phyloP scores from a whole-genome alignment of 64 coral and sea anemone genomes.

The Pachyseris speciosa region DNA sequence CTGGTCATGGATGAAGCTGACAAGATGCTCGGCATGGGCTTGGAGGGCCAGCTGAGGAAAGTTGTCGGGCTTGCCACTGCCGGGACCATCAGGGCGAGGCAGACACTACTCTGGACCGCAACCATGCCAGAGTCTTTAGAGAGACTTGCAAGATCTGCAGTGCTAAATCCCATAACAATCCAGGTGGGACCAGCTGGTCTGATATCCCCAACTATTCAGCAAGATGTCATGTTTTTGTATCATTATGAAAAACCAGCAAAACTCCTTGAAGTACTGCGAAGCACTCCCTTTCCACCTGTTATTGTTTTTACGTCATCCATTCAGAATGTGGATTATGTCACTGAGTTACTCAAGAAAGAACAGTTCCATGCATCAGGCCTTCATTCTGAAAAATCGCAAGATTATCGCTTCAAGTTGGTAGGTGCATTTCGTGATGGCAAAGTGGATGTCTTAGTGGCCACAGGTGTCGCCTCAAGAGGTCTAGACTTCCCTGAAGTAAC shows the following conservation, averaged over 20 bases:
- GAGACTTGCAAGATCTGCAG: slow-evolving; percentile 93
- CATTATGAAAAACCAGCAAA: slow-evolving; percentile 92
- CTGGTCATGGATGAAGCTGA: slow-evolving; percentile 98
- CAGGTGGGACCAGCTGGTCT: slow-evolving; percentile 90
- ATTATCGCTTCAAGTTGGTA: slow-evolving; percentile 91
- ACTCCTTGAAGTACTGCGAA: slow-evolving; percentile 78
- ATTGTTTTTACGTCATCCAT: slow-evolving; percentile 97
- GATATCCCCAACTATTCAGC: slow-evolving; percentile 85
- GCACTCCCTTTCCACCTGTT: slow-evolving; percentile 87
- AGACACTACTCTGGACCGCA: slow-evolving; percentile 93
- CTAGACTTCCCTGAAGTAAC: slow-evolving; percentile 98
- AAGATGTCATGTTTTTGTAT: slow-evolving; percentile 87
- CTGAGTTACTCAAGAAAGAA: slow-evolving; percentile 86
- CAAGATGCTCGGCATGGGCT: slow-evolving; percentile 97
- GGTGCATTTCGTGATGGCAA: slow-evolving; percentile 89
- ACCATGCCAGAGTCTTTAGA: slow-evolving; percentile 97
- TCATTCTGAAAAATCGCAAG: slow-evolving; percentile 95
- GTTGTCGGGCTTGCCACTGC: slow-evolving; percentile 88
- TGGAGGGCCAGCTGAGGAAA: slow-evolving; percentile 97
- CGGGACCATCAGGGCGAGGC: slow-evolving; percentile 76
- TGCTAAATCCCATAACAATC: slow-evolving; percentile 91
- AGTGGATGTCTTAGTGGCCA: slow-evolving; percentile 93
- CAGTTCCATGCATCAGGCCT: slow-evolving; percentile 97
- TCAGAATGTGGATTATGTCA: slow-evolving; percentile 96
- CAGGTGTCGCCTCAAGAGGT: slow-evolving; percentile 91